Base-by-base conservation (phyloP, 2,888 invertebrate genomes). In the Nomada ferruginata region DNA sequence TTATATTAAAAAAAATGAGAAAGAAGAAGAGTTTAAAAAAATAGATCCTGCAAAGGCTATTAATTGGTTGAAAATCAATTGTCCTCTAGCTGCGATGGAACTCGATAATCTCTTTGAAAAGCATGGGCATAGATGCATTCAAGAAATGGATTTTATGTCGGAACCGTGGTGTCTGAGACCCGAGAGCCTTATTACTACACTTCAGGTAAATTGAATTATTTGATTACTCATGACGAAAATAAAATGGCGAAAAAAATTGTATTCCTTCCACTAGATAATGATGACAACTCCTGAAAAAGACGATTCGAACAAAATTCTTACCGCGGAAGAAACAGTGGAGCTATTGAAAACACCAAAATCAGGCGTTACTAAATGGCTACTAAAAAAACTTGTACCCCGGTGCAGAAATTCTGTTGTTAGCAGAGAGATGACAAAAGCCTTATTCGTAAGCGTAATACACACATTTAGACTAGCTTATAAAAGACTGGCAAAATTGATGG, bases 81-180 rank as follows among this genome's bases (percentile, higher is more conserved):
- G 95, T 68, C 94, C 95, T 0, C 90, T 93, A 23, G 93, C 92
- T 13, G 92, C 95, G 3, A 86, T 93, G 2, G 93, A 95, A 66
- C 95, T 96, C 36, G 90, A 94, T 0, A 89, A 93, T 5, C 97
- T 98, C 91, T 93, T 97, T 74, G 92, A 95, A 20, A 94, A 95
- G 69, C 97, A 97, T 89, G 97, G 97, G 0, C 96, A 97, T 92
- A 95, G 97, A 84, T 94, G 95, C 76, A 93, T 95, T 63, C 95
- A 95, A 93, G 96, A 96, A 96, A 95, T 97, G 87, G 96, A 97
- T 89, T 89, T 97, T 9, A 92, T 94, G 5, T 95, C 96, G 0
- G 95, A 95, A 81, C 95, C 96, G 0, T 97, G 97, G 97, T 94
- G 93, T 42, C 94, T 96, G 84, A 95, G 96, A 20, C 96, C 96